Conservation (phyloP, 2,113 vertebrate genomes). For the Columba janthina region DNA sequence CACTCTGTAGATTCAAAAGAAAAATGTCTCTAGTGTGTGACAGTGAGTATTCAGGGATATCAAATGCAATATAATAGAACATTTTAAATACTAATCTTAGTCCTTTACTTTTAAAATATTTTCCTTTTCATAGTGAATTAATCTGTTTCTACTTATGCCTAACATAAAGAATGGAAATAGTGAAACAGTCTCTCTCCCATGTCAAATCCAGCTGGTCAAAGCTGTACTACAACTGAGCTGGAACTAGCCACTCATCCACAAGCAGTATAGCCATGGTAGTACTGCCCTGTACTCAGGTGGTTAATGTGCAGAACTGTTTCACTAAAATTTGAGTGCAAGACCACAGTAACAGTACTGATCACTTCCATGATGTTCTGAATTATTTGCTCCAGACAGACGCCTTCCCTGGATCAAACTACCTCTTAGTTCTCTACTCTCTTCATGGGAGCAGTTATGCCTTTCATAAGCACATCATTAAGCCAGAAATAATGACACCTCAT, state of each 20-base stretch:
- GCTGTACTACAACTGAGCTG: not conserved
- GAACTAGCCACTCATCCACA: not conserved
- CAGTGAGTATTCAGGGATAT: not conserved
- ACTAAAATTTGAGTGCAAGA: not conserved
- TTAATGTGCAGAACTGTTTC: not conserved
- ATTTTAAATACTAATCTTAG: not conserved
- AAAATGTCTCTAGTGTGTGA: not conserved
- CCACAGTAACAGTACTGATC: not conserved
- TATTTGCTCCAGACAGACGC: not conserved
- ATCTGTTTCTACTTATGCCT: not conserved
- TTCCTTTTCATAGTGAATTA: not conserved
- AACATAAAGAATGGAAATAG: not conserved
- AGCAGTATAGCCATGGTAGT: not conserved
- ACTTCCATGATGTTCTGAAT: not conserved
- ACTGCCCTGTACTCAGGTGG: not conserved
- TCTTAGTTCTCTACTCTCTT: not conserved
- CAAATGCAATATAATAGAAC: not conserved
- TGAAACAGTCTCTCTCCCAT: not conserved
- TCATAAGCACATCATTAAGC: not conserved
- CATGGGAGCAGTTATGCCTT: not conserved
- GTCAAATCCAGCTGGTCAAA: not conserved
- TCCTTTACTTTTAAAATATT: not conserved
- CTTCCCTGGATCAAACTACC: not conserved
- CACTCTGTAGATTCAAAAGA: not conserved
- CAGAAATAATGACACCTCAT: not conserved